Evolutionary conservation across 2,888 invertebrate genomes (phyloP), one percentile per base, ranked within the genome.

Genomic region (Pollenia griseotomentosa): DNA sequence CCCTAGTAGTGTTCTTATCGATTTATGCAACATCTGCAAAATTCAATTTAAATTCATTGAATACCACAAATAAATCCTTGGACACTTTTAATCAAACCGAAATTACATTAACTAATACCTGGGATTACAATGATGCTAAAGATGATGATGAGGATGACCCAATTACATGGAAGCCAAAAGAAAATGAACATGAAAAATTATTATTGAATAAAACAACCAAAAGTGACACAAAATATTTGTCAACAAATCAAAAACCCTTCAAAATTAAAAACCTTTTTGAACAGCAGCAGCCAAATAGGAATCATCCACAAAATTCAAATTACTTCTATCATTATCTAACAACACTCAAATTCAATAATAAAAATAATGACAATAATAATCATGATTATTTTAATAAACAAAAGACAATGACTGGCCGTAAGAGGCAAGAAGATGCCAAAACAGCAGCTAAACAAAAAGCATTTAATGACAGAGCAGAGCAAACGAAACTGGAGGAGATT

Each of bases 301-400:
- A 51, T 55, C 48, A 66, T 51, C 59, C 57, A 16, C 57, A 14
- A 83, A 57, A 80, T 71, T 42, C 71, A 53, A 70, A 83, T 61
- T 33, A 74, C 46, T 53, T 53, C 16, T 16, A 71, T 44, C 23
- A 61, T 68, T 61, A 42, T 74, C 55, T 48, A 57, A 61, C 85
- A 61, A 23, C 77, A 73, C 23, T 63, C 16, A 74, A 77, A 78
- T 84, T 77, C 74, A 84, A 81, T 87, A 81, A 78, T 12, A 8
- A 7, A 82, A 75, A 77, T 77, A 83, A 63, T 68, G 33, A 14
- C 9, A 77, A 63, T 65, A 40, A 75, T 63, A n/a, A 75, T 40
- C 57, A 74, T 46, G 16, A 83, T 80, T 86, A 71, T 71, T 83
- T 55, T 71, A 77, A 80, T 74, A 74, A 81, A 80, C 80, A 83